A percentile compares a stretch with the other conserved stretches of the same genome.
Conservation (phyloP, 2,113 vertebrate species). For the Spea multiplicata region DNA sequence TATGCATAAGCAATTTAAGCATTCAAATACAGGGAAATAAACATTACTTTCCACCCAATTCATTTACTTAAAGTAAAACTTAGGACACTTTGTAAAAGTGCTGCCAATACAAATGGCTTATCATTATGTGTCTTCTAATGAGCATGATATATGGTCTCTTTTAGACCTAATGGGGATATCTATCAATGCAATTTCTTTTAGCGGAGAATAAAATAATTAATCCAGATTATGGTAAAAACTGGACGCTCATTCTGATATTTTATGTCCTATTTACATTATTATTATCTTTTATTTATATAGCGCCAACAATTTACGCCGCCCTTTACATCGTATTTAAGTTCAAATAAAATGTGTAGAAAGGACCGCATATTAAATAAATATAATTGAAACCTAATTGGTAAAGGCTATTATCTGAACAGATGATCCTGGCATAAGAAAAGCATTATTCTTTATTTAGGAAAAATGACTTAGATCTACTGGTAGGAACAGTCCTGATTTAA, state of each 20-base stretch:
- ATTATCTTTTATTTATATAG: too few species aligned
- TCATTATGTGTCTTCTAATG: background rate
- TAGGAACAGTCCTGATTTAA: too few species aligned
- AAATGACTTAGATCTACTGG: too few species aligned
- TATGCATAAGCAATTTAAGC: background rate
- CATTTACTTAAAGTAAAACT: background rate
- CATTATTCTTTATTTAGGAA: too few species aligned
- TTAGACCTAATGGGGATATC: background rate
- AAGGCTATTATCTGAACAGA: too few species aligned
- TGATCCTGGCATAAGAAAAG: too few species aligned
- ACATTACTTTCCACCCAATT: background rate
- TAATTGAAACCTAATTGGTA: too few species aligned
- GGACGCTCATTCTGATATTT: background rate
- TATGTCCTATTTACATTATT: background rate
- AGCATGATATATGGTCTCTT: background rate
- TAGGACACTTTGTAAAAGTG: background rate
- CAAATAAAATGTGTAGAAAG: background rate
- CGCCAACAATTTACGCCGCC: too few species aligned
- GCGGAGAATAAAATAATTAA: background rate
- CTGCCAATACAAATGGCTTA: background rate
- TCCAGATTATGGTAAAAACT: background rate
- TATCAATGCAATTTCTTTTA: background rate
- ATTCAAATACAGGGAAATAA: background rate
- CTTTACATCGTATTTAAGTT: background rate
- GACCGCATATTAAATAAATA: background rate